Evolutionary conservation across 2,797 vertebrate genomes (phyloP), one percentile per base, ranked within the genome.

Genomic region (Triplophysa yarkandensis): DNA sequence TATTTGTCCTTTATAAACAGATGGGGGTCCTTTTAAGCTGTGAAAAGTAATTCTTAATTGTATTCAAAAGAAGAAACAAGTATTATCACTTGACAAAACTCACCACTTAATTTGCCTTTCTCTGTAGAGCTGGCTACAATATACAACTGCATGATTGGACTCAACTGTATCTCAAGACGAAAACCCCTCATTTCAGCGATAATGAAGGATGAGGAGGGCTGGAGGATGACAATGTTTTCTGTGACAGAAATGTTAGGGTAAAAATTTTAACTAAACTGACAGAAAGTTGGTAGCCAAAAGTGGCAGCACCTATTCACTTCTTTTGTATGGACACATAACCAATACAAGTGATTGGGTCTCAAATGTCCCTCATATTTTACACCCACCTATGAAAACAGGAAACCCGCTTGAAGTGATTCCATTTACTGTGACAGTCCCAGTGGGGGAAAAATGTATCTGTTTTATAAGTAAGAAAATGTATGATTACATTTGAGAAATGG

Each of bases 61-160:
- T n/a, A n/a, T n/a, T n/a, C n/a, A 2, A 39, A 4, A 0, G 2
- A 11, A 36, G 34, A 11, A 36, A 52, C 6, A 2, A 11, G 50
- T 66, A 41, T 21, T 0, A 19, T 7, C 6, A 19, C 13, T 25
- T 36, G n/a, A 30, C 5, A 68, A 4, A 62, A 46, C 43, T 68
- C 11, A 98, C 97, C 97, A 0, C 78, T 90, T 9, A 92, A 90
- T 69, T 86, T 91, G 52, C 84, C 86, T 64, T 87, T 94, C 76
- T 89, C 85, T 64, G 84, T 30, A 23, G 87, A 67, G 73, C 85
- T 87, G 79, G 92, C 86, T 68, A 74, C 84, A 75, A 97, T 83
- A 78, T 89, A 91, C 50, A 94, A 71, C 85, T 98, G 96, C 95
- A 98, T 93, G 27, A 90, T 8, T 0, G 97, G 96, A n/a, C 52